These are phyloP conservation scores for Xiphophorus birchmanni DNA, from an alignment of 2,797 vertebrate genomes.

Conservation along the genomic window DNA sequence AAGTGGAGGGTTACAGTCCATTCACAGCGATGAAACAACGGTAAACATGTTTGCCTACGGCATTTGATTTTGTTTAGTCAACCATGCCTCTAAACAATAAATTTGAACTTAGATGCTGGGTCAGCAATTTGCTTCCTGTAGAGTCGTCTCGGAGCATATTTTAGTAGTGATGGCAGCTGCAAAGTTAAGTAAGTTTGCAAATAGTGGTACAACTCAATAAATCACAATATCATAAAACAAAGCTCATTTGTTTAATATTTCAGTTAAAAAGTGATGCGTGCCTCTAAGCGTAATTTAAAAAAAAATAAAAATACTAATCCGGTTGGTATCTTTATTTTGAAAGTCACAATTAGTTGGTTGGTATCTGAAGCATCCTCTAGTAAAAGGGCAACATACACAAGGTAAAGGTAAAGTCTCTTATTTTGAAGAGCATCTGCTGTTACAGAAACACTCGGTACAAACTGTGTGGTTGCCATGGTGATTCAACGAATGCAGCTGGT, in stretches of 20 bases:
- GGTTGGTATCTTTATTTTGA: not conserved
- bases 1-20: conserved; percentile 1
- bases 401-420: not conserved
- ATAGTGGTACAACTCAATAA: not conserved
- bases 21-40: conserved; percentile 5
- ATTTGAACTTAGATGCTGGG: not conserved
- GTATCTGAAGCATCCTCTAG: not conserved
- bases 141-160: not conserved
- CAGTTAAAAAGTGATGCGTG: not conserved
- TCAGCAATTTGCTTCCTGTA: not conserved
- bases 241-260: not conserved
- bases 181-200: not conserved
- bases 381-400: not conserved
- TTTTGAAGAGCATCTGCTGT: not conserved
- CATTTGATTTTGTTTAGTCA: not conserved
- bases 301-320: not conserved
- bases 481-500: not conserved
- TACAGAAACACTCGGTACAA: not conserved
- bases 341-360: not conserved
- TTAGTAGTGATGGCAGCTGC: not conserved
- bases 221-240: not conserved
- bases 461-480: not conserved
- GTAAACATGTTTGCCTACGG: not conserved
- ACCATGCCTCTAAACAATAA: not conserved
- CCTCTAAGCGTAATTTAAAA: not conserved